phyloP scores from a whole-genome alignment of 2,797 vertebrate species.

The Nyctalus aviator region DNA sequence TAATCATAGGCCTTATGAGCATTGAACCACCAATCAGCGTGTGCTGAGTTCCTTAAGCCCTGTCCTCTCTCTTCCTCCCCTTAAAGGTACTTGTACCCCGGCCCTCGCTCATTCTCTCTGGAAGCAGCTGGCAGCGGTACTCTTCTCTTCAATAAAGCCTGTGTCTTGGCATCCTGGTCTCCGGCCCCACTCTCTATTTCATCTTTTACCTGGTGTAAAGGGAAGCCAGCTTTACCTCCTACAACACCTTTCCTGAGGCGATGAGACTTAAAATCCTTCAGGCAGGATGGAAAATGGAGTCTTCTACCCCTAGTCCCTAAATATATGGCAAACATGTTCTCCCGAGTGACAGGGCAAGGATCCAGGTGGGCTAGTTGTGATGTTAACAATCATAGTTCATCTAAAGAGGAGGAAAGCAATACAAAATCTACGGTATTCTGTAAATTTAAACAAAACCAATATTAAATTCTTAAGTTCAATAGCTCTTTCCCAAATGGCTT shows the following conservation, averaged over 20 bases:
- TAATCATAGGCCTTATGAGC: too few species aligned
- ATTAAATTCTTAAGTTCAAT: not conserved
- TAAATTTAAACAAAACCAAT: not conserved
- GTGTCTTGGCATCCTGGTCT: too few species aligned
- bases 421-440: not conserved
- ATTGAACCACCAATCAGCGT: too few species aligned
- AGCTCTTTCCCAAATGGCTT: not conserved
- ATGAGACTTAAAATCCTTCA: not conserved
- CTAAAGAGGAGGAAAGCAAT: not conserved
- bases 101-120: too few species aligned
- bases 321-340: not conserved
- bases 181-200: too few species aligned
- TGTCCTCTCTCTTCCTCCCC: too few species aligned
- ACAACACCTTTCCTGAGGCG: not conserved
- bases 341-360: not conserved
- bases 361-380: not conserved
- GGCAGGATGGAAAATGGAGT: not conserved
- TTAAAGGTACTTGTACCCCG: too few species aligned
- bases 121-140: too few species aligned
- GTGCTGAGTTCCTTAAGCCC: too few species aligned
- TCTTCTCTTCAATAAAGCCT: too few species aligned
- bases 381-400: not conserved
- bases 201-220: too few species aligned
- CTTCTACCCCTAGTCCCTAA: not conserved
- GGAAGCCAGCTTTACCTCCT: not conserved